Percentiles rank a stretch among this genome's conserved stretches.
phyloP scores from a whole-genome alignment of 2,113 vertebrate genomes.

The Oplegnathus fasciatus region DNA sequence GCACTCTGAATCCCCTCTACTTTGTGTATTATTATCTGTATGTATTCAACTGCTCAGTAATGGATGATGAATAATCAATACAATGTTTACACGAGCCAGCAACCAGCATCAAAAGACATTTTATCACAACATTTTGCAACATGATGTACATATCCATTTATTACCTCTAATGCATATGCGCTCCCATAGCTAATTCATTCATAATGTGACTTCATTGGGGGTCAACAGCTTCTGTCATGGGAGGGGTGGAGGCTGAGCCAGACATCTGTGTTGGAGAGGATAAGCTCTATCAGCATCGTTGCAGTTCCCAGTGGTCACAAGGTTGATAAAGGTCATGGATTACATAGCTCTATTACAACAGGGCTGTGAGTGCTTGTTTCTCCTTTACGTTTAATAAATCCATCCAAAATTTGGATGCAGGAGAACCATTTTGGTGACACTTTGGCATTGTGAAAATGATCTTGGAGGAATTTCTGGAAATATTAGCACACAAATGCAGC shows the following conservation, averaged over 20 bases:
- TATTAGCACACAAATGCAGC: neutral
- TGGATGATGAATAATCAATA: slow-evolving; percentile 1
- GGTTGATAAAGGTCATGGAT: slow-evolving; percentile 31
- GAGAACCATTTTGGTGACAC: neutral
- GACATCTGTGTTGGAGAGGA: slow-evolving; percentile 39
- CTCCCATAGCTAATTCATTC: neutral
- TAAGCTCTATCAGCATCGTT: slow-evolving; percentile 20
- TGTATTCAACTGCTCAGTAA: neutral
- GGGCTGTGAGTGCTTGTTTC: slow-evolving; percentile 1
- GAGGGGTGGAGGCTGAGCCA: slow-evolving; percentile 21
- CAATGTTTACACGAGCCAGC: neutral
- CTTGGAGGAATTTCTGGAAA: neutral
- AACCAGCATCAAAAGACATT: neutral
- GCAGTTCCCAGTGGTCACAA: slow-evolving; percentile 13
- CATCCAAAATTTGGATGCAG: neutral
- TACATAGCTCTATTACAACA: neutral
- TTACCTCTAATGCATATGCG: neutral
- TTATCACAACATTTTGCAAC: neutral
- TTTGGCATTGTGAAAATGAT: neutral
- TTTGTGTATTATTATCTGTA: neutral
- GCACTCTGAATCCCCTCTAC: neutral
- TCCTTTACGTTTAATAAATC: neutral
- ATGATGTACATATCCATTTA: neutral
- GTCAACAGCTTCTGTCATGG: slow-evolving; percentile 25
- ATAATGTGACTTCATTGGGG: slow-evolving; percentile 9